A percentile compares a stretch with the other conserved stretches of the same genome.
phyloP scores from a whole-genome alignment of 2,113 vertebrate genomes.

The Columba janthina region DNA sequence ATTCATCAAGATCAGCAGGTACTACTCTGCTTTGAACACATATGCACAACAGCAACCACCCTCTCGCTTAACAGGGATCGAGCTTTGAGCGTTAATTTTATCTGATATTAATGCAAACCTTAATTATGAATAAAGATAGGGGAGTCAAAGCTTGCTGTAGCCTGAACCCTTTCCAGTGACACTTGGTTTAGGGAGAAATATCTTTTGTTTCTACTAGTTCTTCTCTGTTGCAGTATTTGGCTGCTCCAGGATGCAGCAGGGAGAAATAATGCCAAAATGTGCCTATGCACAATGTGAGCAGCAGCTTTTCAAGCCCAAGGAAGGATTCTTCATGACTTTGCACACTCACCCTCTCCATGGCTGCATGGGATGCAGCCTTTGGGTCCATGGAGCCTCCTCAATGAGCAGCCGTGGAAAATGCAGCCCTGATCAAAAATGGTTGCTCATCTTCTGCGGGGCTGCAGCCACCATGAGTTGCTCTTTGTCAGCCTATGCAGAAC shows the following conservation, averaged over 20 bases:
- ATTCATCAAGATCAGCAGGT: constrained; percentile 63
- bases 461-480: not conserved
- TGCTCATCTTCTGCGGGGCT: not conserved
- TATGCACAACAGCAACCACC: not conserved
- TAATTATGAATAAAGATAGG: constrained; percentile 17
- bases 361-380: not conserved
- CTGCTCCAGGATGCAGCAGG: not conserved
- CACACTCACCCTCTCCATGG: rapidly evolving
- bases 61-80: not conserved
- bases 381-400: not conserved
- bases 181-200: not conserved
- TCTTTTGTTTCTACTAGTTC: not conserved
- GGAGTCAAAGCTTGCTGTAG: constrained; percentile 14
- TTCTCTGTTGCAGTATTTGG: not conserved
- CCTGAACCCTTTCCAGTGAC: not conserved
- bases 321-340: not conserved
- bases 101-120: constrained; percentile 23
- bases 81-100: constrained; percentile 30
- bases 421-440: not conserved
- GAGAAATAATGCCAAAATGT: not conserved
- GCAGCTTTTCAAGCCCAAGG: not conserved
- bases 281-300: not conserved
- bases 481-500: not conserved
- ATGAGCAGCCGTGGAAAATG: not conserved
- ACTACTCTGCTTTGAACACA: constrained; percentile 31